Percentiles rank a stretch among this genome's conserved stretches.
phyloP scores from a whole-genome alignment of 1,140 invertebrate species.

The Papilio dardanus region DNA sequence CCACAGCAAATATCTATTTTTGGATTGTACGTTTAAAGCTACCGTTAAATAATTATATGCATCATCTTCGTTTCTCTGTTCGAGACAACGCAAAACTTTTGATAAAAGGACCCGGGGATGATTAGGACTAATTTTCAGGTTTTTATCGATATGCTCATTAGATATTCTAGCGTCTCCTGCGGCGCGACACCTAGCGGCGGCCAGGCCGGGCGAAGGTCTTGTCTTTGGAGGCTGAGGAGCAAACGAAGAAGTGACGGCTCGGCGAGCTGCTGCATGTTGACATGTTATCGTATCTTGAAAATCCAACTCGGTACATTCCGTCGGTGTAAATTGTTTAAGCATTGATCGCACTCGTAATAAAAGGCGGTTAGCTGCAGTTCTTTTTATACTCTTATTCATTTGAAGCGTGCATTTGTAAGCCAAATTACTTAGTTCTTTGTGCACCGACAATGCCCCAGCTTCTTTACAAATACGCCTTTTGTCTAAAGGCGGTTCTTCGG shows the following conservation, averaged over 20 bases:
- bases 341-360: constrained; percentile 61
- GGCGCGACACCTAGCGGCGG: constrained; percentile 58
- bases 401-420: constrained; percentile 56
- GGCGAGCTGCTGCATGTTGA: constrained; percentile 67
- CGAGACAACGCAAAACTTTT: constrained; percentile 63
- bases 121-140: constrained; percentile 50
- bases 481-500: constrained; percentile 60
- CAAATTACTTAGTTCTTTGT: constrained; percentile 65
- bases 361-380: constrained; percentile 69
- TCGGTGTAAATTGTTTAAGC: constrained; percentile 67
- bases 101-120: constrained; percentile 62
- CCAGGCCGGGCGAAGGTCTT: constrained; percentile 44
- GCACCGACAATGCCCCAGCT: constrained; percentile 67
- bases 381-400: constrained; percentile 70
- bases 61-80: constrained; percentile 56
- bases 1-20: constrained; percentile 72
- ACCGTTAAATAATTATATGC: constrained; percentile 58
- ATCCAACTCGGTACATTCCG: constrained; percentile 56
- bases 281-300: constrained; percentile 68
- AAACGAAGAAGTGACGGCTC: constrained; percentile 72
- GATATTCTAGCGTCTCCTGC: constrained; percentile 60
- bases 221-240: constrained; percentile 60
- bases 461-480: constrained; percentile 63
- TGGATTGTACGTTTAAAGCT: constrained; percentile 55
- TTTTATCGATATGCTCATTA: constrained; percentile 55